Evolutionary conservation across 2,888 invertebrate species (phyloP), one percentile per base, ranked within the genome.

Genomic region (Masnerella sp.): DNA sequence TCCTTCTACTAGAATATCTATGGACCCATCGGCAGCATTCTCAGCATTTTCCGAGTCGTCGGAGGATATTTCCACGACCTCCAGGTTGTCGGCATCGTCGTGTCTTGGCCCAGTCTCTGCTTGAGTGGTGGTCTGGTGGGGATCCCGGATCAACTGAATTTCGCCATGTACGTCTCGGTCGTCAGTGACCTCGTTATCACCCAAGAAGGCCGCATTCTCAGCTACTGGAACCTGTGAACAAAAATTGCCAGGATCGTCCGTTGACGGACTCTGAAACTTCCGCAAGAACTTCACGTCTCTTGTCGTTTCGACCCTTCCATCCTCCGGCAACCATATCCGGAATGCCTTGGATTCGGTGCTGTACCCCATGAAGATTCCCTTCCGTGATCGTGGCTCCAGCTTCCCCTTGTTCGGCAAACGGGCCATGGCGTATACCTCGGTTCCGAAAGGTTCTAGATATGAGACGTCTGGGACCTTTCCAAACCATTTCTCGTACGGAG

Each of bases 331-430:
- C 67, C 45, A 67, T 1, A 43, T 11, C 20, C 47, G 8, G 32
- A 40, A 67, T 1, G 30, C 49, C 20, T 56, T 67, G 4, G 56
- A 56, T 15, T 56, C 47, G 2, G 17, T 5, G 14, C 56, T 49
- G 8, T 67, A 58, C 11, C 58, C 49, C 7, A 67, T n/a, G 30
- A 58, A 49, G 1, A 49, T 45, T 11, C 49, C 49, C 11, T 40
- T 47, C 14, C n/a, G 36, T n/a, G 58, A 28, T 8, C 34, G 22
- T 2, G 67, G 20, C 8, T 49, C 58, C 4, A 67, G 36, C 32
- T 58, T 67, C 18, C 67, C 28, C 14, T 34, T 40, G 8, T 25
- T 36, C 5, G 49, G 49, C 0, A 22, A 5, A n/a, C 22, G 28
- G 40, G 58, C 49, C 25, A 49, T 3, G 32, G 51, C 14, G 9